These are phyloP conservation scores for Hirtodrosophila confusa DNA, from an alignment of 2,888 invertebrate genomes.

Conservation along the genomic window DNA sequence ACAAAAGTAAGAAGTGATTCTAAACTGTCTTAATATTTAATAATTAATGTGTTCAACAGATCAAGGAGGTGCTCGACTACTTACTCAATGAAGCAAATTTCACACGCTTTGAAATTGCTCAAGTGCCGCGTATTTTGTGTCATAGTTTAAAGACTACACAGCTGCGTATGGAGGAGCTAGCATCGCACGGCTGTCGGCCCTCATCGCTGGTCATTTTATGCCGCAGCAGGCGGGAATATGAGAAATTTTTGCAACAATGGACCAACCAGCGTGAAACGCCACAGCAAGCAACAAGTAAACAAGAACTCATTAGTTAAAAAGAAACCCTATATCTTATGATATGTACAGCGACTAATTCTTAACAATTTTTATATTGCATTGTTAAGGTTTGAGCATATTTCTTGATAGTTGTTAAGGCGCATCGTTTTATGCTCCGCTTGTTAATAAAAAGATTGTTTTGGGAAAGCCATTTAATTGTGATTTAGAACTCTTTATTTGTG, in stretches of 20 bases:
- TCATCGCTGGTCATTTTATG: slow-evolving; percentile 86
- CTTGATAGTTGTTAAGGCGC: slow-evolving; percentile 2
- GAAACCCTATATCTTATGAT: not conserved
- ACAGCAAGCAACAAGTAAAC: not conserved
- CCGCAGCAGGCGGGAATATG: slow-evolving; percentile 86
- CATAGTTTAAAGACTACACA: slow-evolving; percentile 86
- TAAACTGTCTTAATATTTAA: not conserved
- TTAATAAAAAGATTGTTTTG: slow-evolving; percentile 3
- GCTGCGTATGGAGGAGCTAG: slow-evolving; percentile 85
- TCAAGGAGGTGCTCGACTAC: slow-evolving; percentile 87
- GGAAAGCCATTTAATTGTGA: not conserved
- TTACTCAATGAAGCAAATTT: slow-evolving; percentile 85
- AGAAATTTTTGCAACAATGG: slow-evolving; percentile 85
- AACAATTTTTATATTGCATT: slow-evolving; percentile 5
- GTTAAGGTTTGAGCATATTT: not conserved
- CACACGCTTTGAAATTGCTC: slow-evolving; percentile 85
- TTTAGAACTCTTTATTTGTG: slow-evolving; percentile 1
- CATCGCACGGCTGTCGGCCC: slow-evolving; percentile 84
- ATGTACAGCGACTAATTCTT: slow-evolving; percentile 3
- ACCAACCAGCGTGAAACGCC: not conserved
- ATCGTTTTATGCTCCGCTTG: not conserved
- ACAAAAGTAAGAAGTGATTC: slow-evolving; percentile 84
- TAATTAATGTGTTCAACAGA: slow-evolving; percentile 76
- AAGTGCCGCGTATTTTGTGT: slow-evolving; percentile 86
- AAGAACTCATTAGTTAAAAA: slow-evolving; percentile 3